Evolutionary conservation across 2,888 invertebrate genomes (phyloP).

Genomic region (Drosophila kambysellisi): DNA sequence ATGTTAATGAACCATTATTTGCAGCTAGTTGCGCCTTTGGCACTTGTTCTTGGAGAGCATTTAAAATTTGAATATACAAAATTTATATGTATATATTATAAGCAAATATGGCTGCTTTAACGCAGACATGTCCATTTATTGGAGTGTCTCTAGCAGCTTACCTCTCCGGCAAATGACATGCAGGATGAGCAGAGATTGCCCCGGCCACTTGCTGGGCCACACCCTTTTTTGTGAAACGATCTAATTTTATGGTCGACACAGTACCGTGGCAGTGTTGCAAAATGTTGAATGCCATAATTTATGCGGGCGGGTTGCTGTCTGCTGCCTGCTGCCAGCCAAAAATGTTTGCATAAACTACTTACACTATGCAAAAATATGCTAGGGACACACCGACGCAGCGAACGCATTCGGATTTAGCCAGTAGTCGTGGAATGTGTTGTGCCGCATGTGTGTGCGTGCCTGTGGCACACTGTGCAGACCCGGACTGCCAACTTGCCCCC

Average conservation of each 20-base stretch:
- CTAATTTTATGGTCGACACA: slow-evolving; percentile 62
- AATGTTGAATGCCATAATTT: slow-evolving; percentile 66
- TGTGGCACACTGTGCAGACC: slow-evolving; percentile 11
- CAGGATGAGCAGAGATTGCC: slow-evolving; percentile 63
- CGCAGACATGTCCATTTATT: slow-evolving; percentile 7
- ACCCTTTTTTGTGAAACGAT: slow-evolving; percentile 59
- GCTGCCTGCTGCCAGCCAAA: slow-evolving; percentile 30
- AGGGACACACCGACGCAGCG: slow-evolving; percentile 32
- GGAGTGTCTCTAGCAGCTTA: slow-evolving; percentile 22
- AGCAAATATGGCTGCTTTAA: background rate
- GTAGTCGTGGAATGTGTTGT: background rate
- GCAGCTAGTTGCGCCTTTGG: background rate
- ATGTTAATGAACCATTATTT: background rate
- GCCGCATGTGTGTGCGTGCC: slow-evolving; percentile 53
- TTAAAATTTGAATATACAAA: background rate
- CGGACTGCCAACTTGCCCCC: slow-evolving; percentile 45
- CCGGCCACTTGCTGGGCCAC: slow-evolving; percentile 56
- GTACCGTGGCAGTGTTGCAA: slow-evolving; percentile 42
- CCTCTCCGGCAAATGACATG: slow-evolving; percentile 62
- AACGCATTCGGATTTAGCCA: slow-evolving; percentile 48
- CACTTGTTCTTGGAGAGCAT: background rate
- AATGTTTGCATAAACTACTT: slow-evolving; percentile 77
- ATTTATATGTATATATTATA: background rate
- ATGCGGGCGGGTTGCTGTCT: slow-evolving; percentile 66
- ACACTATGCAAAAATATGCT: slow-evolving; percentile 78